Evolutionary conservation across 2,888 invertebrate genomes (phyloP).

Genomic region (Busseola fusca): DNA sequence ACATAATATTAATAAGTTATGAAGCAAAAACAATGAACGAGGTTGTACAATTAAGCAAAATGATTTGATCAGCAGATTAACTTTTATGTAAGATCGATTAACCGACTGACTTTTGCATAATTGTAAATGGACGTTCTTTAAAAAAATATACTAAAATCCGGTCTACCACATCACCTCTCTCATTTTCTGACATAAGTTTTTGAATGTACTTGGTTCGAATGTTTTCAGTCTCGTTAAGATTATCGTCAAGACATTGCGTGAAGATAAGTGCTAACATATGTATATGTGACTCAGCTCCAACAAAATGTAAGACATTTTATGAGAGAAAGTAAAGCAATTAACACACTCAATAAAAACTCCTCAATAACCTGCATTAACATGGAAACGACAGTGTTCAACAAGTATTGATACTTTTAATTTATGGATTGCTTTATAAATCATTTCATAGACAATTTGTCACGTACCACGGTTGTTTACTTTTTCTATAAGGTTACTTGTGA

Average conservation of each 20-base stretch:
- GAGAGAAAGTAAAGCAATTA: conserved; percentile 46
- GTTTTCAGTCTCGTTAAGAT: conserved; percentile 6
- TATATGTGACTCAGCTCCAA: conserved; percentile 22
- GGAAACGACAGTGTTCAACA: conserved; percentile 29
- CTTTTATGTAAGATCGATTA: conserved; percentile 27
- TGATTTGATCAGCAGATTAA: background rate
- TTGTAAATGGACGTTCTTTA: background rate
- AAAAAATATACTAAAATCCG: background rate
- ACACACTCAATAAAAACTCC: conserved; percentile 36
- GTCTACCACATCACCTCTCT: conserved; percentile 8
- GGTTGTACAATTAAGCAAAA: background rate
- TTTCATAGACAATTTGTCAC: conserved; percentile 52
- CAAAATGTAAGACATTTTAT: conserved; percentile 33
- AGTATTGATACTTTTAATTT: conserved; percentile 36
- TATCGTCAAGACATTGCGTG: conserved; percentile 21
- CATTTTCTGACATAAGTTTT: background rate
- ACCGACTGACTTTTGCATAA: conserved; percentile 30
- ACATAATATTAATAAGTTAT: background rate
- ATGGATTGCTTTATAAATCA: conserved; percentile 13
- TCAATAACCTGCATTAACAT: conserved; percentile 35
- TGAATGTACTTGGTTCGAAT: conserved; percentile 7
- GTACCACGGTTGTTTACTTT: conserved; percentile 43
- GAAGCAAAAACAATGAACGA: conserved; percentile 7
- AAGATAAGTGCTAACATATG: conserved; percentile 37
- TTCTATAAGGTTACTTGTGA: conserved; percentile 39